Evolutionary conservation across 2,797 vertebrate genomes (phyloP).

Genomic region (Nyctalus aviator): DNA sequence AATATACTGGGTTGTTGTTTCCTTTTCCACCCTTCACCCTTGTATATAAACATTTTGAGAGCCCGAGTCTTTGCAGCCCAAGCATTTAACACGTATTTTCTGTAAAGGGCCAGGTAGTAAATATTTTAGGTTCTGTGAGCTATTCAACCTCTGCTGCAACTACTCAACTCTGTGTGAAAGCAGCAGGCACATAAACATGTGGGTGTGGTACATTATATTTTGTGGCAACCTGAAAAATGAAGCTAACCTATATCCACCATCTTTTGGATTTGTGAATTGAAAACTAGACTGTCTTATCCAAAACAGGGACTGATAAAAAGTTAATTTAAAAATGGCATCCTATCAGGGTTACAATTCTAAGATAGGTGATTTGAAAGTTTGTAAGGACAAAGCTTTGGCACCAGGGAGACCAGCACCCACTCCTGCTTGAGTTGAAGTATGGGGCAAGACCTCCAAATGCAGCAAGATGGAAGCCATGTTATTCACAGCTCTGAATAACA

Average conservation of each 20-base stretch:
- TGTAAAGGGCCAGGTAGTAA: neutral
- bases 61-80: neutral
- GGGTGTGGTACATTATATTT: neutral
- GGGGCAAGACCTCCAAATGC: neutral
- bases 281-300: neutral
- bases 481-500: neutral
- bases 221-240: neutral
- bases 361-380: neutral
- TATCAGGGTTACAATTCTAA: neutral
- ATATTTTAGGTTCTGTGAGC: neutral
- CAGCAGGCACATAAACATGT: neutral
- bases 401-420: neutral
- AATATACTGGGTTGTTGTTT: neutral
- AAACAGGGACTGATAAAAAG: neutral
- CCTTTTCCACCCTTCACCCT: neutral
- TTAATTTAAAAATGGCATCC: neutral
- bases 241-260: neutral
- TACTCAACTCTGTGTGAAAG: neutral
- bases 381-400: neutral
- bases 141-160: neutral
- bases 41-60: constrained; percentile 12
- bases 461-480: neutral
- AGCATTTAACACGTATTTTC: neutral
- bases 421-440: neutral
- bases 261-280: neutral